Percentiles rank a stretch among this genome's conserved stretches.
phyloP scores from a whole-genome alignment of 2,888 invertebrate genomes.

The Leuctra nigra region DNA sequence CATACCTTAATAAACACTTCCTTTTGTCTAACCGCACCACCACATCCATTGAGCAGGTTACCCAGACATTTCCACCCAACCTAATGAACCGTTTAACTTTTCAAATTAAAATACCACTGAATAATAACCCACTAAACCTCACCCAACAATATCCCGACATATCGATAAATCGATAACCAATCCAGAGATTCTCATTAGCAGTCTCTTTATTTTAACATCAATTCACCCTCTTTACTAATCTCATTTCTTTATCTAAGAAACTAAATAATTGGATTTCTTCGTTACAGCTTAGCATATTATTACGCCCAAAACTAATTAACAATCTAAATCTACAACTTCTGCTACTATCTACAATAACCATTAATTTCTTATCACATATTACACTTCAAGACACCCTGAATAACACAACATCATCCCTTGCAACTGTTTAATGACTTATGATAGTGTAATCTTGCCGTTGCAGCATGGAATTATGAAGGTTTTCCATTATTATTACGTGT shows the following conservation, averaged over 20 bases:
- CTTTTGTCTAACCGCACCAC: too few species aligned
- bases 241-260: neutral
- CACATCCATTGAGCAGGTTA: too few species aligned
- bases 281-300: neutral
- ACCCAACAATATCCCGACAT: neutral
- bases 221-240: slow-evolving; percentile 1
- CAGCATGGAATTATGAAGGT: slow-evolving; percentile 2
- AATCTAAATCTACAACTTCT: neutral
- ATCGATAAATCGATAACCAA: neutral
- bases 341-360: neutral
- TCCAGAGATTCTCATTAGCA: neutral
- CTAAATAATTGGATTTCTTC: slow-evolving; percentile 10
- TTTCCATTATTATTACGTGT: neutral
- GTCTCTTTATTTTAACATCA: neutral
- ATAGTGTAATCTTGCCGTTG: slow-evolving; percentile 8
- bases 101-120: slow-evolving; percentile 9
- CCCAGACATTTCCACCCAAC: too few species aligned
- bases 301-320: slow-evolving; percentile 2
- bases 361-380: slow-evolving; percentile 4
- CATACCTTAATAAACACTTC: too few species aligned
- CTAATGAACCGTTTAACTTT: neutral
- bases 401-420: neutral
- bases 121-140: slow-evolving; percentile 2
- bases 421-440: neutral
- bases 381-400: neutral